Conservation (phyloP, 1,140 invertebrate genomes). For the Teleogryllus occipitalis region DNA sequence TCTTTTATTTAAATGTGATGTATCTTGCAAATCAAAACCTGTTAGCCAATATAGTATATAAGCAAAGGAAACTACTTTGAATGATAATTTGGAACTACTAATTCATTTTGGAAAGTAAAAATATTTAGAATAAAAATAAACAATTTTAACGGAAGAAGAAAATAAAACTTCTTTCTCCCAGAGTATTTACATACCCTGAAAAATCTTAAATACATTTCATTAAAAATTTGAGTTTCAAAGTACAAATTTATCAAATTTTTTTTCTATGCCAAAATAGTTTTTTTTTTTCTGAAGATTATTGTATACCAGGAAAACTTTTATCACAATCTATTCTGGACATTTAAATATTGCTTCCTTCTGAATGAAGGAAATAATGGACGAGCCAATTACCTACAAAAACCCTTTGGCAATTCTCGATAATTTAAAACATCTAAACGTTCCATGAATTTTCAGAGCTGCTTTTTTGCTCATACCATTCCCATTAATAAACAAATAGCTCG, state of each 20-base stretch:
- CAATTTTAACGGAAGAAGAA: background rate
- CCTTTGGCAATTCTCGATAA: background rate
- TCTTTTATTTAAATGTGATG: background rate
- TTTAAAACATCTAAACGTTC: background rate
- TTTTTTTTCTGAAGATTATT: slow-evolving; percentile 2
- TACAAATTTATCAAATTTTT: background rate
- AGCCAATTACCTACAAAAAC: background rate
- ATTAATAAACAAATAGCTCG: background rate
- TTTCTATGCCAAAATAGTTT: background rate
- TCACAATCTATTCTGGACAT: slow-evolving; percentile 4
- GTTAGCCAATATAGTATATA: background rate
- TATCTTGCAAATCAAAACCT: background rate
- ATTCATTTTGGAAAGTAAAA: background rate
- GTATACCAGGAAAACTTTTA: background rate
- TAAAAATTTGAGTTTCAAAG: background rate
- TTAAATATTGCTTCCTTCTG: background rate
- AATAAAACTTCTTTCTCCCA: background rate
- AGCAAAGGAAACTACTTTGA: background rate
- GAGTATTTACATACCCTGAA: background rate
- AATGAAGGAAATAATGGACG: background rate
- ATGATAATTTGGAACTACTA: background rate
- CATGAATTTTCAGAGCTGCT: background rate
- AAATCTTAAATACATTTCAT: background rate
- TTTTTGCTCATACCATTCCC: background rate
- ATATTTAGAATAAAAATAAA: background rate